Base-by-base conservation (phyloP, 2,113 vertebrate genomes). In the Tylochromis polylepis region DNA sequence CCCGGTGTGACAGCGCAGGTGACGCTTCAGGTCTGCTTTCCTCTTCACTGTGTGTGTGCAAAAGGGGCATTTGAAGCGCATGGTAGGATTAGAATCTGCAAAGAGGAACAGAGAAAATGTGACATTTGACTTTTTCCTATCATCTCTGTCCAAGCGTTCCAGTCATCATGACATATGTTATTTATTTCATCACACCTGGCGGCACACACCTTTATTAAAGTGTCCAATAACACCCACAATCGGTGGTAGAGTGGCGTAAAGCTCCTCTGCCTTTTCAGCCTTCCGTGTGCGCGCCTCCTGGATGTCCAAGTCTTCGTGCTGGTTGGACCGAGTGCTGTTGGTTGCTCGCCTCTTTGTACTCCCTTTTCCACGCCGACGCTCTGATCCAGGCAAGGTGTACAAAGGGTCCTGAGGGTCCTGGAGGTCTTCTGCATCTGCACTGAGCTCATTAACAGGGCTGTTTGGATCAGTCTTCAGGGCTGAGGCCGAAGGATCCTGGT, bases 11-110 rank as follows among this genome's bases (percentile, higher is more conserved):
- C 98, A 99, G 49, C 99, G 98, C 18, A 99, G 96, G 94, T 99
- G 99, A 11, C 99, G 97, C 94, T 99, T 99, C 9, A 99, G 96
- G 94, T 99, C 99, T 0, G 99, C 98, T 93, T 99, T 99, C 87
- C 99, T 97, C 90, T 99, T 99, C 82, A 99, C 99, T 82, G 99
- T 98, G 2, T 99, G 99, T 3, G 98, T 98, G 91, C 99, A 99
- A 93, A 99, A 99, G 0, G 98, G 98, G 80, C 99, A 99, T 95
- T 99, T 99, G 96, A 99, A 99, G 79, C 97, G 97, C 97, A 99
- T 98, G 62, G 97, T 95, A 57, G 98, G 96, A 89, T 97, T 96
- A 41, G 97, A 96, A 86, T 98, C 98, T 99, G 96, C 58, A 87
- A 91, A 85, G 18, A 86, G 31, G 29, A 81, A 77, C 55, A 88